Percentiles rank a stretch among this genome's conserved stretches.
Conservation (phyloP, 2,888 invertebrate species). For the Nemoura dubitans region DNA sequence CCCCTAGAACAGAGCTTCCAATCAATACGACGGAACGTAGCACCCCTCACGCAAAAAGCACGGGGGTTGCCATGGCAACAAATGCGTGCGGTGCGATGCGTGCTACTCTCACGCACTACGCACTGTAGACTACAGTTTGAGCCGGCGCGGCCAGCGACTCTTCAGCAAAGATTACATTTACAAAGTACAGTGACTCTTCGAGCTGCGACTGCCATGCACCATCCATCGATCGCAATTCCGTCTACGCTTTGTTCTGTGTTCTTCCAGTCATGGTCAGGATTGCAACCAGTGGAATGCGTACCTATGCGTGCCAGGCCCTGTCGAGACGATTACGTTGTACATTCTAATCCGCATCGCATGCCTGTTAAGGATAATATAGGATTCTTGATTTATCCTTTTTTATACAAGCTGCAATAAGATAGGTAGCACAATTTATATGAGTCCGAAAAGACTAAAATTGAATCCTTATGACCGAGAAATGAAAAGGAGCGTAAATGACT, state of each 20-base stretch:
- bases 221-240: neutral
- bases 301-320: neutral
- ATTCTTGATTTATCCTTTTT: no score
- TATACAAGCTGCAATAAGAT: no score
- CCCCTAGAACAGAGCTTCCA: slow-evolving; percentile 12
- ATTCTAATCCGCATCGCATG: no score
- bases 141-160: neutral
- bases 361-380: no score
- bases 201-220: neutral
- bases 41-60: neutral
- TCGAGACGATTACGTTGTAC: no score
- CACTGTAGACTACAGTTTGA: neutral
- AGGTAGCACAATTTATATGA: no score
- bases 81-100: neutral
- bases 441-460: no score
- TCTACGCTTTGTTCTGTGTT: no score
- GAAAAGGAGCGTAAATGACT: no score
- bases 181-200: neutral
- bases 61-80: neutral
- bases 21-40: neutral
- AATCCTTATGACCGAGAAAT: no score
- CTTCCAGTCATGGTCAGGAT: neutral
- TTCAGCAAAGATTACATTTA: neutral
- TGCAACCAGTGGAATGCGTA: neutral
- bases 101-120: neutral